These are phyloP conservation scores for Stenoptilia bipunctidactyla DNA, from an alignment of 2,888 invertebrate species.

Conservation along the genomic window DNA sequence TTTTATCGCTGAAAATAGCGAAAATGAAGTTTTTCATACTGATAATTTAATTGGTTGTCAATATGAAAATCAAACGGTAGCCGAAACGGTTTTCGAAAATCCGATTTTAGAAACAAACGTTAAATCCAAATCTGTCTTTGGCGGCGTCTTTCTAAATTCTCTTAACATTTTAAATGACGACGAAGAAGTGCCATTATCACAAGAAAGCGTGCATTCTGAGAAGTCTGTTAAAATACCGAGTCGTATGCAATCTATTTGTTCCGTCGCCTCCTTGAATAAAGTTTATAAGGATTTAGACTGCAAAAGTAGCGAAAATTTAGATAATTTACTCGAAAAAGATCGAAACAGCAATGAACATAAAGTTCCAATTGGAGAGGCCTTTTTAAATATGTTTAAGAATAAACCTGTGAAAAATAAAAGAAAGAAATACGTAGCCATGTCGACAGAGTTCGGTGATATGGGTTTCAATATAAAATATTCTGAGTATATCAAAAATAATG, in stretches of 20 bases:
- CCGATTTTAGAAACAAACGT: neutral
- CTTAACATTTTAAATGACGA: conserved; percentile 39
- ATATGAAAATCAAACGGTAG: neutral
- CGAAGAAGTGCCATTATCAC: conserved; percentile 16
- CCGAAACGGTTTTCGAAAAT: no score
- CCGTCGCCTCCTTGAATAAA: conserved; percentile 34
- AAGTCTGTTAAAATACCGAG: conserved; percentile 4
- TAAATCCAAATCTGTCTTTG: conserved; percentile 14
- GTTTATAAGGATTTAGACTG: conserved; percentile 44
- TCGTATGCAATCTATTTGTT: conserved; percentile 27
- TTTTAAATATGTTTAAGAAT: conserved; percentile 28
- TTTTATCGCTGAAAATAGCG: neutral
- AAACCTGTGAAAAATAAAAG: conserved; percentile 6
- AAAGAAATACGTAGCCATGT: conserved; percentile 28
- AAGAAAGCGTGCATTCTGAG: conserved; percentile 16
- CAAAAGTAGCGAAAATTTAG: conserved; percentile 30
- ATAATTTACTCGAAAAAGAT: no score
- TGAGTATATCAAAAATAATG: conserved; percentile 28
- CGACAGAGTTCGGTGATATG: conserved; percentile 38
- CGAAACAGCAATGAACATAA: conserved; percentile 15
- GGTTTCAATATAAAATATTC: conserved; percentile 40
- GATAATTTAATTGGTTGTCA: neutral
- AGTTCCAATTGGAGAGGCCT: conserved; percentile 30
- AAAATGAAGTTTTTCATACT: neutral
- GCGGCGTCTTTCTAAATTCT: conserved; percentile 34